Evolutionary conservation across 1,140 invertebrate species (phyloP), one percentile per base, ranked within the genome.

Genomic region (Idris sp.): DNA sequence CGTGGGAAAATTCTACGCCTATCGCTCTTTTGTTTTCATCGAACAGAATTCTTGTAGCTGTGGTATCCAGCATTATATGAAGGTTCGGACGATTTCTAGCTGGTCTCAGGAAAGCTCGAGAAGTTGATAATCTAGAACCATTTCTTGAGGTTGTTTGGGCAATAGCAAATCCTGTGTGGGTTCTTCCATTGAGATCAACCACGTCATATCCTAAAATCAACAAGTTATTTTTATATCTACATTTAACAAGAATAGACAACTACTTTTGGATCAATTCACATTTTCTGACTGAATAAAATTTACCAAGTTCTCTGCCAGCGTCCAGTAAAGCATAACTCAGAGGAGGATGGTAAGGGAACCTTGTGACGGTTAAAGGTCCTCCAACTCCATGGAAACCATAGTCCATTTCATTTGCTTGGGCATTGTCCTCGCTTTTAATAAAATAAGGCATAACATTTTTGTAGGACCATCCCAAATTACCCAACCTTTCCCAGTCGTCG

Each of bases 391-490:
- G 95, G 83, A 92, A 96, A 10, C 93, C 92, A 13, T 89, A 87
- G 79, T 95, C 94, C 87, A 95, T 92, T 4, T 86, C 88, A 19
- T 92, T 91, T 2, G 93, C 89, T 80, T 96, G 92, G 51, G 91
- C 89, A 84, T 96, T 95, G 79, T 96, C 93, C 80, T 97, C 95
- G 3, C 93, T 94, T 81, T 95, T 96, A 25, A 94, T 89, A 84
- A 97, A 97, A 85, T 93, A 97, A 0, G 95, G 95, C 28, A 97
- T 88, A 0, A 97, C 93, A 13, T 97, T 94, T 22, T 95, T 91
- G 83, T 95, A 98, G 11, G 92, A 92, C 97, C 97, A 99, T 15
- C 96, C 96, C 1, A 90, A 88, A 76, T 95, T 96, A 1, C 97
- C 97, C 38, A 93, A 88, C 3, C 89, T 90, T 4, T 94, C 94